Evolutionary conservation across 2,888 invertebrate species (phyloP), one percentile per base, ranked within the genome.

Genomic region (Agapostemon virescens): DNA sequence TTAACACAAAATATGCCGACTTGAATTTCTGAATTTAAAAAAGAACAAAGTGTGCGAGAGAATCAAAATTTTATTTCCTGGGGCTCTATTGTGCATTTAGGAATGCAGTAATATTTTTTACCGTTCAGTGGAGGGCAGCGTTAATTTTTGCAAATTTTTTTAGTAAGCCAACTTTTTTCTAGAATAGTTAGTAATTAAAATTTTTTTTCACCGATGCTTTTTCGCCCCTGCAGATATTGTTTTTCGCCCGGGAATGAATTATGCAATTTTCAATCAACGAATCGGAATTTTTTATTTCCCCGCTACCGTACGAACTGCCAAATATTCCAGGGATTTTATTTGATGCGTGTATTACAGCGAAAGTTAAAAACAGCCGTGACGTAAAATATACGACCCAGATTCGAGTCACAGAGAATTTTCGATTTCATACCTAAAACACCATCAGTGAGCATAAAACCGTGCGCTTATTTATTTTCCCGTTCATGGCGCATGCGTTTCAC

Each of bases 391-490:
- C 45, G 72, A 45, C 64, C 72, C 49, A 72, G 26, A 49, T 72
- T 23, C 45, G 64, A 72, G 63, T 64, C 72, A 64, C 64, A 38
- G 72, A 72, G 67, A 67, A 73, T 67, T 70, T 75, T 33, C 52
- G 69, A 75, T 75, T 64, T 70, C 75, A 64, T 30, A 74, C 61
- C 63, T 36, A 33, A 30, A 40, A 67, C 67, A 67, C 72, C 52
- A 66, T 40, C 74, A 42, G 64, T 7, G 52, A 77, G 42, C 70
- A 61, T 77, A 71, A 71, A 76, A 70, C 67, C 79, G 40, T 49
- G 33, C 15, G 80, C 70, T 78, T 81, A 81, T 81, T 81, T 81
- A 74, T 74, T 81, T 58, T 70, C 69, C 36, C 74, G 33, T 68
- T 76, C 42, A 67, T 23, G 58, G 23, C 33, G 23, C 49, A 33